Base-by-base conservation (phyloP, 2,888 invertebrate species). In the Teleogryllus oceanicus region DNA sequence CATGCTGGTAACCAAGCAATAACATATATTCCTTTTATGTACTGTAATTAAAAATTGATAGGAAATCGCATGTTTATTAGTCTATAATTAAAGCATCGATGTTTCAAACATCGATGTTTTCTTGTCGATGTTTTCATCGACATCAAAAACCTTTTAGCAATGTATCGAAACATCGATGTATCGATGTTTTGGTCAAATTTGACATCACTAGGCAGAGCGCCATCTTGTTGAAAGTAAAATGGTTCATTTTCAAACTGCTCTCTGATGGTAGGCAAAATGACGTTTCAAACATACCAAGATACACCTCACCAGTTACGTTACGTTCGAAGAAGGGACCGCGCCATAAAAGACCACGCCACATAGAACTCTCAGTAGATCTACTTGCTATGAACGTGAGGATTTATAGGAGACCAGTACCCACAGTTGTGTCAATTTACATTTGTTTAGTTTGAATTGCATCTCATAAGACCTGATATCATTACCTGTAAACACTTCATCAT, bases 381-480 rank as follows among this genome's bases (percentile, higher is more conserved):
- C 78, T 78, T 82, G 82, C 79, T 83, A 76, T 78, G 74, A 79
- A 79, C 78, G 78, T 84, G 82, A 62, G 84, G 84, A 83, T 84
- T 85, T 75, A 79, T 77, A 79, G 79, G 80, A 81, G 78, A 51
- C 84, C 83, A 84, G 81, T 84, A 85, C 16, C 83, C 78, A 77
- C 81, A 83, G 79, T 85, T 84, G 76, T 84, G 84, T 24, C 83
- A 80, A 80, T 85, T 85, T n/a, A 85, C 83, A 50, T 78, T 77
- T 83, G 5, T 62, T 62, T 5, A 8, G 62, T 16, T 62, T 62
- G n/a, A 5, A 62, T n/a, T 62, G 16, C 4, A n/a, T 1, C 62
- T 62, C 62, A 62, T 62, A 12, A 16, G 62, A 62, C 62, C 62
- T 16, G 16, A 62, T n/a, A 18, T 11, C 62, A 13, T 62, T 62